phyloP scores from a whole-genome alignment of 2,888 invertebrate species.

The Sycophila texana region DNA sequence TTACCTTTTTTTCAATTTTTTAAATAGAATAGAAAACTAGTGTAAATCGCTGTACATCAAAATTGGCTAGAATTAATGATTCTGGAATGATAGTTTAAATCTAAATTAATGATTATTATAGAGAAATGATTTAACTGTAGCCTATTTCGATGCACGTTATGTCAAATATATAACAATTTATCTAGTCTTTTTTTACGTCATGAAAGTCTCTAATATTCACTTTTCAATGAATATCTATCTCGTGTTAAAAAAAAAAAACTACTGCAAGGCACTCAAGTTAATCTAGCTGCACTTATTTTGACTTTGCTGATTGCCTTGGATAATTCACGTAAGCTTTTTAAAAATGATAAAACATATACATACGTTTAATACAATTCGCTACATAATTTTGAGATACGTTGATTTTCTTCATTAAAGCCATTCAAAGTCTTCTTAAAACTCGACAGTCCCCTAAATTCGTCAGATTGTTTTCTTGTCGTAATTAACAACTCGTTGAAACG shows the following conservation, averaged over 20 bases:
- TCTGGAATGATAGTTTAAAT: no score
- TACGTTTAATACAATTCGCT: constrained; percentile 33
- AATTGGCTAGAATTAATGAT: no score
- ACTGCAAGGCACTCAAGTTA: constrained; percentile 43
- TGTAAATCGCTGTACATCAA: constrained; percentile 28
- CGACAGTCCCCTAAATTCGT: constrained; percentile 33
- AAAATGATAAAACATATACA: constrained; percentile 26
- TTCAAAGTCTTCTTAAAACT: constrained; percentile 37
- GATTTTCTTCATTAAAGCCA: constrained; percentile 40
- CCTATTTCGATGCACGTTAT: no score
- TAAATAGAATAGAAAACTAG: constrained; percentile 50
- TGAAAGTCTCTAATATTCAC: constrained; percentile 41
- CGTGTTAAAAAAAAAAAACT: constrained; percentile 35
- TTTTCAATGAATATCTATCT: constrained; percentile 25
- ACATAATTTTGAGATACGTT: constrained; percentile 35
- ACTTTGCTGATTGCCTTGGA: constrained; percentile 29
- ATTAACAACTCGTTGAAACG: constrained; percentile 66
- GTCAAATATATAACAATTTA: constrained; percentile 47
- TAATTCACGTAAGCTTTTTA: constrained; percentile 34
- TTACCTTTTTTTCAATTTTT: constrained; percentile 34
- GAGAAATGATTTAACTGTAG: no score
- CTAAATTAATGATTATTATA: no score
- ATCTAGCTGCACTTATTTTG: constrained; percentile 41
- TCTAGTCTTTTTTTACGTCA: constrained; percentile 47
- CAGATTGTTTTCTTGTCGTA: constrained; percentile 55